Evolutionary conservation across 2,797 vertebrate species (phyloP).

Genomic region (Mormyrus hasselquistii): DNA sequence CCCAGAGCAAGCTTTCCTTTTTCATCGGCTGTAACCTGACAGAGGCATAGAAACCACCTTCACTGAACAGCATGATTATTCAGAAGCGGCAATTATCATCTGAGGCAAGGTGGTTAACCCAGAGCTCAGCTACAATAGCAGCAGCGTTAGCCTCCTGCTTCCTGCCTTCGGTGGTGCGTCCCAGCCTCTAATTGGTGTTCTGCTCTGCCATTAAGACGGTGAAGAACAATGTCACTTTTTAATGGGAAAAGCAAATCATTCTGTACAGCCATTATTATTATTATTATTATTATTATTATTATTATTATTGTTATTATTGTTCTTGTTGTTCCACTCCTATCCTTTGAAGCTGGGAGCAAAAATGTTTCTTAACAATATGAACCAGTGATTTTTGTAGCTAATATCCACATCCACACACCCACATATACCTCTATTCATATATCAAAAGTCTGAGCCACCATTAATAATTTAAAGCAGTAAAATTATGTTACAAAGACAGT

Average conservation of each 20-base stretch:
- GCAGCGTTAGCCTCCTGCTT: neutral
- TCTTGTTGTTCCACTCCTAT: neutral
- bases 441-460: neutral
- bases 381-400: neutral
- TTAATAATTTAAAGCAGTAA: neutral
- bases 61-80: slow-evolving; percentile 26
- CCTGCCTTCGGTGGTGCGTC: neutral
- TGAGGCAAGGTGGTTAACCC: slow-evolving; percentile 29
- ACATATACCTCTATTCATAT: neutral
- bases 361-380: neutral
- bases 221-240: neutral
- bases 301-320: neutral
- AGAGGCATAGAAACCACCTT: neutral
- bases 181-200: neutral
- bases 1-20: neutral
- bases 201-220: neutral
- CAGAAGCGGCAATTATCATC: slow-evolving; percentile 31
- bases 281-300: neutral
- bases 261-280: neutral
- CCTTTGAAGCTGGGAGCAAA: neutral
- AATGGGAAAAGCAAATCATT: neutral
- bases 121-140: slow-evolving; percentile 12
- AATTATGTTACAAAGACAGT: neutral
- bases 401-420: neutral
- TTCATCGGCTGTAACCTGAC: neutral